phyloP scores from a whole-genome alignment of 2,888 invertebrate species.

The Choreutis nemorana region DNA sequence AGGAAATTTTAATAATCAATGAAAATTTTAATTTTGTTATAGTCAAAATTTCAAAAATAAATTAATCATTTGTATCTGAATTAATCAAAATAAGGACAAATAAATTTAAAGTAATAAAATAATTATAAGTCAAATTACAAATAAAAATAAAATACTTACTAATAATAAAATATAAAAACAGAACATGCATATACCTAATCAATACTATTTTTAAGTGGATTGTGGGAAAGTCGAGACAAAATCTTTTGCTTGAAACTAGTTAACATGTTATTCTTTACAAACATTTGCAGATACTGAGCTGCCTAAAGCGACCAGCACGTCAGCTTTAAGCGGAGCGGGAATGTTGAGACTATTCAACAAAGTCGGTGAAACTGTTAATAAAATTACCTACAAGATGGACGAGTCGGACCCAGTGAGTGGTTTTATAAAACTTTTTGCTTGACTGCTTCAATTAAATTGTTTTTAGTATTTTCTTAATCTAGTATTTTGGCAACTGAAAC shows the following conservation, averaged over 20 bases:
- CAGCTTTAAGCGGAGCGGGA: constrained; percentile 94
- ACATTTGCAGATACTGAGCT: constrained; percentile 80
- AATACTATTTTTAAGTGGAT: not conserved
- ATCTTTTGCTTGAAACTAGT: not conserved
- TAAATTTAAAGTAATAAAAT: not conserved
- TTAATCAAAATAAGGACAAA: not conserved
- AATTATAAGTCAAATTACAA: not conserved
- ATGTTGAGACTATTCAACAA: constrained; percentile 94
- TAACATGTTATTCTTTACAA: not conserved
- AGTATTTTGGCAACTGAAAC: too few relatives aligned
- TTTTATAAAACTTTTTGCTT: constrained; percentile 1
- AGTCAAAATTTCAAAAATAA: too few relatives aligned
- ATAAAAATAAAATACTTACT: not conserved
- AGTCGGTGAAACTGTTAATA: constrained; percentile 97
- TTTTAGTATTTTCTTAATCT: too few relatives aligned
- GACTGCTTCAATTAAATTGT: constrained; percentile 1
- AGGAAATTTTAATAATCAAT: too few relatives aligned
- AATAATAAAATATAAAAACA: not conserved
- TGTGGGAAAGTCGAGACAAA: not conserved
- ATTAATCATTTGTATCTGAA: not conserved
- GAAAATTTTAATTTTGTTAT: too few relatives aligned
- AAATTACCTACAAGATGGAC: constrained; percentile 99
- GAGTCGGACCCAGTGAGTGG: constrained; percentile 92
- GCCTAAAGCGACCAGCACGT: constrained; percentile 94
- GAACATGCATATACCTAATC: not conserved